Conservation (phyloP, 2,113 vertebrate species). For the Elephas maximus region DNA sequence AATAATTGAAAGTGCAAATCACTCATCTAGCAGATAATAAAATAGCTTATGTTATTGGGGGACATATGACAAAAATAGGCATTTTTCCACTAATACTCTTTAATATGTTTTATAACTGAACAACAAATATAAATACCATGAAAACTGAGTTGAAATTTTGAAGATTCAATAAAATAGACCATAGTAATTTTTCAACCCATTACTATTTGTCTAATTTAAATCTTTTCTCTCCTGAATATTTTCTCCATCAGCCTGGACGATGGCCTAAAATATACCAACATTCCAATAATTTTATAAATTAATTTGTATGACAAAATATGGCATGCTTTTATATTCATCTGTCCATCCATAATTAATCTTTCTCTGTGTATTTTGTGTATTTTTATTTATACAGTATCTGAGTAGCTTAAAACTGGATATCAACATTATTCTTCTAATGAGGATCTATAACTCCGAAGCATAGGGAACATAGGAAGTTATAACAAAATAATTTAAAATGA, state of each 20-base stretch:
- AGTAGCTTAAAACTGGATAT: background rate
- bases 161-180: background rate
- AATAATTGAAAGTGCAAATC: background rate
- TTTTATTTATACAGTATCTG: background rate
- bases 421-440: background rate
- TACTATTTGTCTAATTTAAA: background rate
- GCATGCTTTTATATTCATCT: background rate
- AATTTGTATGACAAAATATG: background rate
- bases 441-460: background rate
- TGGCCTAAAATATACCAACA: background rate
- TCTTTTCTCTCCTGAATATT: background rate
- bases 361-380: background rate
- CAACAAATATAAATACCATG: background rate
- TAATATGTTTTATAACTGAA: background rate
- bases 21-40: background rate
- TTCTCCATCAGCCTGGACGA: background rate
- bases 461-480: background rate
- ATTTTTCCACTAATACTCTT: background rate
- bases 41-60: background rate
- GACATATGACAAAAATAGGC: background rate
- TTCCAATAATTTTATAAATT: background rate
- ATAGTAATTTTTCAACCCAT: background rate
- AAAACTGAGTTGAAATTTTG: background rate
- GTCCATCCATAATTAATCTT: background rate
- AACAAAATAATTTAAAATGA: background rate